Evolutionary conservation across 2,888 invertebrate genomes (phyloP).

Genomic region (Tetranychus truncatus): DNA sequence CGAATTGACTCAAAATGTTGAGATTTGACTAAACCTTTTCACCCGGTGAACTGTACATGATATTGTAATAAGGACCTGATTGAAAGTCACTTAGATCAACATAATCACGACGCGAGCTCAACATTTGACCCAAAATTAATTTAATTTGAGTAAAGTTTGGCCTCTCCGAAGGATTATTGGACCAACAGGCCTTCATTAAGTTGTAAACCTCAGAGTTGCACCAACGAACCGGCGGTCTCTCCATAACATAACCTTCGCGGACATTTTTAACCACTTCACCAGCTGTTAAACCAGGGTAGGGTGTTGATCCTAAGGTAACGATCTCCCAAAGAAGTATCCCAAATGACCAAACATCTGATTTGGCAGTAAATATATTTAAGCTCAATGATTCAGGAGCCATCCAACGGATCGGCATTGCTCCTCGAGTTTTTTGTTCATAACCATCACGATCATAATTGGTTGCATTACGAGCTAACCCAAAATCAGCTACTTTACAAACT

Average conservation of each 20-base stretch:
- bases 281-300: conserved; percentile 65
- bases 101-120: conserved; percentile 36
- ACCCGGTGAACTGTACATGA: conserved; percentile 15
- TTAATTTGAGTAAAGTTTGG: conserved; percentile 49
- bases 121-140: conserved; percentile 23
- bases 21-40: conserved; percentile 18
- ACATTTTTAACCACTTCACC: conserved; percentile 62
- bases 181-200: conserved; percentile 44
- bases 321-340: conserved; percentile 73
- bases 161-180: conserved; percentile 50
- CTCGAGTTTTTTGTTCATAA: conserved; percentile 34
- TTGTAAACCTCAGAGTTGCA: conserved; percentile 51
- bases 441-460: conserved; percentile 44
- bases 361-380: conserved; percentile 57
- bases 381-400: conserved; percentile 68
- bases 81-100: conserved; percentile 50
- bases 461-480: conserved; percentile 77
- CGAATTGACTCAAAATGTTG: no score
- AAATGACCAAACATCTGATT: conserved; percentile 70
- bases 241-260: conserved; percentile 55
- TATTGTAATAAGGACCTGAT: conserved; percentile 26
- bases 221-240: conserved; percentile 48
- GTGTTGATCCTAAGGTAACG: conserved; percentile 63
- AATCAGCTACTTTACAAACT: conserved; percentile 68
- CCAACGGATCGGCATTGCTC: conserved; percentile 44